Evolutionary conservation across 64 coral and sea anemone species (phyloP).

Genomic region (Montipora efflorescens): DNA sequence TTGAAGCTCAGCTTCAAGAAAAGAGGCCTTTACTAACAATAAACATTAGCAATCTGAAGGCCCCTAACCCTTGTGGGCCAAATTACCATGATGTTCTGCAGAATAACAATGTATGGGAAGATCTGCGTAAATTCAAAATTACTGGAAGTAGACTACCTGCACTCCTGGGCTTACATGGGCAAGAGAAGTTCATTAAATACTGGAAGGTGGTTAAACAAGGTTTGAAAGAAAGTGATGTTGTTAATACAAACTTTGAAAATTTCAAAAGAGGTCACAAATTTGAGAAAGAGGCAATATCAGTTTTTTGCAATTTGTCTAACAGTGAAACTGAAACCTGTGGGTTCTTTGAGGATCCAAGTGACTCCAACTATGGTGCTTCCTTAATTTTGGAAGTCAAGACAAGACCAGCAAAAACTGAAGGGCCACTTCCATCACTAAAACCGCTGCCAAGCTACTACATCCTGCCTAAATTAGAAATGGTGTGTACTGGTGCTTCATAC

Average conservation of each 20-base stretch:
- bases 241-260: neutral
- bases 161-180: no score
- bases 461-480: conserved; percentile 60
- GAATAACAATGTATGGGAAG: conserved; percentile 44
- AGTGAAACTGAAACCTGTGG: neutral
- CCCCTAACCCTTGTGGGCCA: conserved; percentile 29
- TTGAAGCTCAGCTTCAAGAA: conserved; percentile 55
- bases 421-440: conserved; percentile 48
- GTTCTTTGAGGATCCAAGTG: no score
- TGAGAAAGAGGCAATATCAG: neutral
- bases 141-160: no score
- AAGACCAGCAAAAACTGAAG: conserved; percentile 49
- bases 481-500: conserved; percentile 53
- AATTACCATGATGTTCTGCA: conserved; percentile 66
- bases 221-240: no score
- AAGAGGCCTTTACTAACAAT: conserved; percentile 8
- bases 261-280: conserved; percentile 24
- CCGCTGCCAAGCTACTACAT: conserved; percentile 38
- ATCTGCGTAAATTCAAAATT: neutral
- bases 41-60: conserved; percentile 56
- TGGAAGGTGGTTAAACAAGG: neutral
- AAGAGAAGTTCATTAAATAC: no score
- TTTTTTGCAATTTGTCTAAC: neutral
- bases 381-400: conserved; percentile 47
- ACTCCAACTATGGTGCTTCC: no score